These are phyloP conservation scores for Zingel zingel DNA, from an alignment of 2,113 vertebrate genomes.

Conservation along the genomic window DNA sequence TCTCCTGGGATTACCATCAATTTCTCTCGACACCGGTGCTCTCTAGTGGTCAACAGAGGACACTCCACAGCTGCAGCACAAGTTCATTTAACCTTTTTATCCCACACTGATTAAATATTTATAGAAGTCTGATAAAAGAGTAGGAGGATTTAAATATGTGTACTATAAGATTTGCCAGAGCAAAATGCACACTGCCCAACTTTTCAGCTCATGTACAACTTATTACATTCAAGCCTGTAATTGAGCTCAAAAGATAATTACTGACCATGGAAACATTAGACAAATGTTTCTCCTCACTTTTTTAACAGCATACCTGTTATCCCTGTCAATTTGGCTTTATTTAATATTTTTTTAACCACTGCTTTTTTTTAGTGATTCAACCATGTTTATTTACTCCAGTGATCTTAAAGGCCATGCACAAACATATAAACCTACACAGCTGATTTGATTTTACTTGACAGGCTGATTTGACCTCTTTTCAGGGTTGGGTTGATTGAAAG, in stretches of 20 bases:
- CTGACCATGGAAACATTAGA: not conserved
- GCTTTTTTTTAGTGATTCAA: not conserved
- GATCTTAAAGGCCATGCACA: not conserved
- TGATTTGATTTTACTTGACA: not conserved
- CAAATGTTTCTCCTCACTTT: not conserved
- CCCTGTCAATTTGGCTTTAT: not conserved
- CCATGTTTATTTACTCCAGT: not conserved
- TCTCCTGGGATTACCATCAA: not conserved
- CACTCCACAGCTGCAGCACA: not conserved
- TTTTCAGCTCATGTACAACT: not conserved
- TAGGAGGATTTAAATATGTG: no score
- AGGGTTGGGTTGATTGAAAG: not conserved
- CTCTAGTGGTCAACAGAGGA: conserved; percentile 13
- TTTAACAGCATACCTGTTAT: not conserved
- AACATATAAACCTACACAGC: not conserved
- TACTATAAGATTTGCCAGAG: not conserved
- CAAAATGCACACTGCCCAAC: no score
- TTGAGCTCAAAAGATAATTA: not conserved
- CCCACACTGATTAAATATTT: not conserved
- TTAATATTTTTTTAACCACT: not conserved
- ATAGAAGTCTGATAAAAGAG: not conserved
- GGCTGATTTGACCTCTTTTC: not conserved
- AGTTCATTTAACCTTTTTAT: not conserved
- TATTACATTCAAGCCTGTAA: not conserved
- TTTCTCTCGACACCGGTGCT: not conserved